Evolutionary conservation across 2,888 invertebrate genomes (phyloP), one percentile per base, ranked within the genome.

Genomic region (Chironomus riparius): DNA sequence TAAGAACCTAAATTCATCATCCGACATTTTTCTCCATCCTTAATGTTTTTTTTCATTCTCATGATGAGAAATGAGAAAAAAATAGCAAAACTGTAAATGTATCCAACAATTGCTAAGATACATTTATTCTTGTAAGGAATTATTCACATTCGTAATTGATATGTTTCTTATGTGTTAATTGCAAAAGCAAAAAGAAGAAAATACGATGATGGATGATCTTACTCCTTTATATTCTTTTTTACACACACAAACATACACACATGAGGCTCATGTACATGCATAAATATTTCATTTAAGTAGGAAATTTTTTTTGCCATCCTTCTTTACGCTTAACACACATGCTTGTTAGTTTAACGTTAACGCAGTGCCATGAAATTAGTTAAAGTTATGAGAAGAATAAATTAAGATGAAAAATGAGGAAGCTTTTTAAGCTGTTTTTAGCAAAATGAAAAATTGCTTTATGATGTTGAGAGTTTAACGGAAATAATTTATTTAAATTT

Each of bases 121-220:
- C 38, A 38, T 38, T 38, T 10, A 10, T 38, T 38, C 10, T 38
- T 38, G 38, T 38, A 21, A 24, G 5, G 24, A 65, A 65, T 65
- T 65, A 65, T 65, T 24, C 68, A 47, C 68, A 47, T 47, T 28
- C 5, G 72, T 68, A 65, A 74, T 68, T 74, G 74, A 74, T 74
- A 74, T 74, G 74, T 74, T 74, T 22, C 65, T 65, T 68, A 47
- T 38, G 68, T 68, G 47, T 68, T 74, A 74, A 74, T 74, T 74
- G 65, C 47, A 28, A 24, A 65, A 13, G 56, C 50, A 50, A 50
- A 50, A 56, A 18, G 18, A 18, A 56, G 56, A 18, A 56, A 38
- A 24, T 56, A 72, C 15, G 56, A 56, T 74, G 74, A 74, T 74
- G 65, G 74, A 74, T 74, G 74, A 68, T 24, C n/a, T n/a, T 50